These are phyloP conservation scores for Phymorhynchus buccinoides DNA, from an alignment of 1,140 invertebrate genomes.

Conservation along the genomic window DNA sequence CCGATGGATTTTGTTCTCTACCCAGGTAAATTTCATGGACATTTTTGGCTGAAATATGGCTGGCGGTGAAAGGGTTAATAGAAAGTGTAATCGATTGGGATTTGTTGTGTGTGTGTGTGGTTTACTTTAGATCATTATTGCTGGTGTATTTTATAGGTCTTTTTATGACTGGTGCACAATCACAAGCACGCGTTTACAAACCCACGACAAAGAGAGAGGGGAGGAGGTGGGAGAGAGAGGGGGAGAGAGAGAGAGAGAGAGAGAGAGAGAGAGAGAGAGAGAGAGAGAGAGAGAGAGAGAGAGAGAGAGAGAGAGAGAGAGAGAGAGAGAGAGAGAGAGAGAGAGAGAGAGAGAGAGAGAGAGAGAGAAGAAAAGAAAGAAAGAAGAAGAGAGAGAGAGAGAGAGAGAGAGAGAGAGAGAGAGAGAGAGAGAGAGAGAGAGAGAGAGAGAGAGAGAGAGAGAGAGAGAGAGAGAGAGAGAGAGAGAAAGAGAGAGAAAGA, in stretches of 20 bases:
- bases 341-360: background rate
- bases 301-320: background rate
- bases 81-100: too few species aligned
- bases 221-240: too few species aligned
- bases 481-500: background rate
- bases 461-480: background rate
- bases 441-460: background rate
- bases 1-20: too few species aligned
- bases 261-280: background rate
- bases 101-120: too few species aligned
- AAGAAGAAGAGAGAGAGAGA: background rate
- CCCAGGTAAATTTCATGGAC: too few species aligned
- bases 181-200: too few species aligned
- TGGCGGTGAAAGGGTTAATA: too few species aligned
- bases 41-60: too few species aligned
- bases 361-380: slow-evolving; percentile 11
- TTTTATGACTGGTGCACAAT: too few species aligned
- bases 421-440: background rate
- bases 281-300: background rate
- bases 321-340: slow-evolving; percentile 20
- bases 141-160: too few species aligned
- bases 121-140: too few species aligned
- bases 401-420: background rate
- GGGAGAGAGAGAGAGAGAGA: background rate
- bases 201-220: background rate